Evolutionary conservation across 2,797 vertebrate genomes (phyloP).

Genomic region (Tragelaphus eurycerus): DNA sequence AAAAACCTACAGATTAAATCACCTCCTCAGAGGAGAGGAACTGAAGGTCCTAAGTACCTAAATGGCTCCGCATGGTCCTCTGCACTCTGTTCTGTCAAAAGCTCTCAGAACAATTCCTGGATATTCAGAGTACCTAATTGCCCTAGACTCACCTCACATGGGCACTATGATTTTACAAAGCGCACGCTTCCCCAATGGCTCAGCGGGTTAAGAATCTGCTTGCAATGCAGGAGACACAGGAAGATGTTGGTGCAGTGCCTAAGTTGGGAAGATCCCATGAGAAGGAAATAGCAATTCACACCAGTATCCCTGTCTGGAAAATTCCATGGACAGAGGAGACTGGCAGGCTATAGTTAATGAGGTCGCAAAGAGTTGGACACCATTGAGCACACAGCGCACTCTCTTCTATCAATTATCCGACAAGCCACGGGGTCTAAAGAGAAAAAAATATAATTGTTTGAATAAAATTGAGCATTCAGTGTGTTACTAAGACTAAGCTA

Average conservation of each 20-base stretch:
- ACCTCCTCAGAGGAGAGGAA: neutral
- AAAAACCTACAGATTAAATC: neutral
- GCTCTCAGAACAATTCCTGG: neutral
- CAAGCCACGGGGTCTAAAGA: neutral
- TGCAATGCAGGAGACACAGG: neutral
- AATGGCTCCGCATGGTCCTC: neutral
- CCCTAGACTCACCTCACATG: neutral
- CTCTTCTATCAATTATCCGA: neutral
- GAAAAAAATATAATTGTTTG: neutral
- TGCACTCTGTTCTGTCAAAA: neutral
- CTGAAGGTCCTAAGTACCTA: neutral
- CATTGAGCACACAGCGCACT: fast-evolving
- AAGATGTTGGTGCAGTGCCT: neutral
- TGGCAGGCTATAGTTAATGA: neutral
- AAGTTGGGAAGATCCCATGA: neutral
- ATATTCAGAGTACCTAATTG: neutral
- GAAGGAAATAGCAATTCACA: neutral
- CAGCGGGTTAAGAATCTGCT: neutral
- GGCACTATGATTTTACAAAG: neutral
- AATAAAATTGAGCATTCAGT: neutral
- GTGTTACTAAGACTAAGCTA: neutral
- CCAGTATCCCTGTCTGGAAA: neutral
- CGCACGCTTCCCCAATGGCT: fast-evolving
- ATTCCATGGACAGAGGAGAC: neutral
- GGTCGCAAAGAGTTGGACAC: neutral